phyloP scores from a whole-genome alignment of 1,140 invertebrate genomes.

The Delia radicum region DNA sequence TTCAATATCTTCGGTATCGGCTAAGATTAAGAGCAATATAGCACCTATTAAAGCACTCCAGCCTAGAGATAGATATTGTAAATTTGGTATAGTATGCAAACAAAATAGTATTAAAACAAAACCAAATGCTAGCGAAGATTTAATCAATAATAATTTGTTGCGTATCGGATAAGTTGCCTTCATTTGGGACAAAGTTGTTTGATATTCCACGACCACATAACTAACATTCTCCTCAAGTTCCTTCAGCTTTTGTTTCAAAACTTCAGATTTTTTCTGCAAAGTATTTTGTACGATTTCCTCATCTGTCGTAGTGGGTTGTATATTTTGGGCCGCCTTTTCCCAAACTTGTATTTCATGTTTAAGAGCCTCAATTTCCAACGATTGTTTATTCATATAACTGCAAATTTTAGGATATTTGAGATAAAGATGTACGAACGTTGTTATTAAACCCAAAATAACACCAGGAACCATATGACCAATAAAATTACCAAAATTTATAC shows the following conservation, averaged over 20 bases:
- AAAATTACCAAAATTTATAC: slow-evolving; percentile 76
- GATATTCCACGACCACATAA: background rate
- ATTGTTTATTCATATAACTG: slow-evolving; percentile 52
- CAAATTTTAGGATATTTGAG: slow-evolving; percentile 69
- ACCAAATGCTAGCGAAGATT: slow-evolving; percentile 62
- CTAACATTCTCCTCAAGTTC: background rate
- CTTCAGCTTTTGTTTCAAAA: slow-evolving; percentile 1
- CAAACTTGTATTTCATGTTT: slow-evolving; percentile 25
- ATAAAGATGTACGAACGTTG: slow-evolving; percentile 69
- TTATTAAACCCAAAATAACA: slow-evolving; percentile 65
- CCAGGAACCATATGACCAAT: slow-evolving; percentile 74
- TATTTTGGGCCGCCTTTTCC: slow-evolving; percentile 26
- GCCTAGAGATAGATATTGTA: slow-evolving; percentile 64
- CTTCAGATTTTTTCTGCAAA: slow-evolving; percentile 19
- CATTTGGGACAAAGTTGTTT: slow-evolving; percentile 35
- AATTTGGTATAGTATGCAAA: slow-evolving; percentile 63
- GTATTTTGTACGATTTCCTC: slow-evolving; percentile 26
- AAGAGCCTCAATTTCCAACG: slow-evolving; percentile 23
- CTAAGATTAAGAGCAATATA: slow-evolving; percentile 65
- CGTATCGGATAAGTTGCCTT: slow-evolving; percentile 58
- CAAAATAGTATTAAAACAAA: slow-evolving; percentile 69
- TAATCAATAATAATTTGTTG: slow-evolving; percentile 64
- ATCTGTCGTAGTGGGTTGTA: slow-evolving; percentile 25
- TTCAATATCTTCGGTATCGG: slow-evolving; percentile 65
- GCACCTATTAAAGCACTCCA: slow-evolving; percentile 74